Conservation (phyloP, 2,888 invertebrate species). For the Odontocolon sp. region DNA sequence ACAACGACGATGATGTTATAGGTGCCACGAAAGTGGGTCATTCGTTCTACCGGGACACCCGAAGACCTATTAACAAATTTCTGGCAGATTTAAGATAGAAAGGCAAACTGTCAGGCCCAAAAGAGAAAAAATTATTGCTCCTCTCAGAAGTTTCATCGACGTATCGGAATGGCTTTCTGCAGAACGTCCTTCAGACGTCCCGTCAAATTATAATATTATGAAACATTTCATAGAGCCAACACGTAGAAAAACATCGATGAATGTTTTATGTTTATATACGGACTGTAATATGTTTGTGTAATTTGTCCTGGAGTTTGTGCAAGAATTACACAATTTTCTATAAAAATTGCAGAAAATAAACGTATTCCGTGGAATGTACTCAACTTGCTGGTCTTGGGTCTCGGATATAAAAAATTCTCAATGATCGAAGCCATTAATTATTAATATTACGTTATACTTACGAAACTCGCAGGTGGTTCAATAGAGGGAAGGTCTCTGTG, state of each 20-base stretch:
- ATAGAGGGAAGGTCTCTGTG: slow-evolving; percentile 93
- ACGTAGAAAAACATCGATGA: no score
- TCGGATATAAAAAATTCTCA: no score
- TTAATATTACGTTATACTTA: neutral
- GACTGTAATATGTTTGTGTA: no score
- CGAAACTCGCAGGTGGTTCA: slow-evolving; percentile 86
- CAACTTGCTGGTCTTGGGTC: no score
- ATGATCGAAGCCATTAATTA: neutral
- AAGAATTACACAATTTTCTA: no score
- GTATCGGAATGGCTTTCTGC: neutral
- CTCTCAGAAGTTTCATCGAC: slow-evolving; percentile 18
- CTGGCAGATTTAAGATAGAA: slow-evolving; percentile 34
- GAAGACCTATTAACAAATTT: slow-evolving; percentile 10
- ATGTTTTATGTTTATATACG: no score
- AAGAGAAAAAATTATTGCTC: neutral
- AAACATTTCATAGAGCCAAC: neutral
- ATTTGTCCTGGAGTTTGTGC: no score
- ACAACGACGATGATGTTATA: slow-evolving; percentile 12
- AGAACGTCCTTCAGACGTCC: neutral
- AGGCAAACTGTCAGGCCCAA: slow-evolving; percentile 14
- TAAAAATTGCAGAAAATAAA: no score
- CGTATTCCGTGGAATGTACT: no score
- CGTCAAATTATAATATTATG: neutral
- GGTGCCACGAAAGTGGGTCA: slow-evolving; percentile 70
- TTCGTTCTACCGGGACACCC: slow-evolving; percentile 20